These are phyloP conservation scores for Clarias laeviceps DNA, from an alignment of 2,797 vertebrate genomes.

Conservation along the genomic window DNA sequence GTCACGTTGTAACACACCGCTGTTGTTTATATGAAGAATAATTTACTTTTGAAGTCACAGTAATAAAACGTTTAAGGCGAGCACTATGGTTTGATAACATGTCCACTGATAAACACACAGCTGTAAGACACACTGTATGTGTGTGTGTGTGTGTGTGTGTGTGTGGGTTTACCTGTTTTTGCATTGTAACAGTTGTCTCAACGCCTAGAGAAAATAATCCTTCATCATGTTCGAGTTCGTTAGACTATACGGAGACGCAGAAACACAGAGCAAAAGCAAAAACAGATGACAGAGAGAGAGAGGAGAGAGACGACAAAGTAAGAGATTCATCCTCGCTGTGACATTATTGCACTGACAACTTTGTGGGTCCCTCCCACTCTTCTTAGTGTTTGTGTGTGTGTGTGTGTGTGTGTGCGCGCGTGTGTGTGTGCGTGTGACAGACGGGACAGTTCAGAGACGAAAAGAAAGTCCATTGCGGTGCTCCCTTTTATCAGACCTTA, in stretches of 20 bases:
- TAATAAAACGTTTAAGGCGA: not conserved
- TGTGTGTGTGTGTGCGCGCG: constrained; percentile 15
- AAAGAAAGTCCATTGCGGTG: constrained; percentile 68
- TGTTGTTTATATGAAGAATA: not conserved
- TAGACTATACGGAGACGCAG: constrained; percentile 47
- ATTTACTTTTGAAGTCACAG: not conserved
- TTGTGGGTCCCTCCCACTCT: constrained; percentile 66
- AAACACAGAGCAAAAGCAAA: not conserved
- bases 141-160: constrained; percentile 7
- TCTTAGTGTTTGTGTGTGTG: constrained; percentile 43
- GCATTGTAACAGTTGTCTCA: constrained; percentile 63
- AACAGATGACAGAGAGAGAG: constrained; percentile 41
- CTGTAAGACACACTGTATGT: not conserved
- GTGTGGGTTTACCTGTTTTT: constrained; percentile 69
- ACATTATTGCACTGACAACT: constrained; percentile 67
- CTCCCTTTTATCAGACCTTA: constrained; percentile 78
- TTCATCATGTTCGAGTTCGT: constrained; percentile 56
- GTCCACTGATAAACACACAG: not conserved
- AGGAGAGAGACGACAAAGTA: constrained; percentile 43
- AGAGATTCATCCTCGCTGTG: constrained; percentile 55
- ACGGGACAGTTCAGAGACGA: not conserved
- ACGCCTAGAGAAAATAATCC: constrained; percentile 54
- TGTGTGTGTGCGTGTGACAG: constrained; percentile 26
- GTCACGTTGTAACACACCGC: not conserved
- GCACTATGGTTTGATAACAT: not conserved